Conservation (phyloP, 2,888 invertebrate species). For the Anorthoa munda region DNA sequence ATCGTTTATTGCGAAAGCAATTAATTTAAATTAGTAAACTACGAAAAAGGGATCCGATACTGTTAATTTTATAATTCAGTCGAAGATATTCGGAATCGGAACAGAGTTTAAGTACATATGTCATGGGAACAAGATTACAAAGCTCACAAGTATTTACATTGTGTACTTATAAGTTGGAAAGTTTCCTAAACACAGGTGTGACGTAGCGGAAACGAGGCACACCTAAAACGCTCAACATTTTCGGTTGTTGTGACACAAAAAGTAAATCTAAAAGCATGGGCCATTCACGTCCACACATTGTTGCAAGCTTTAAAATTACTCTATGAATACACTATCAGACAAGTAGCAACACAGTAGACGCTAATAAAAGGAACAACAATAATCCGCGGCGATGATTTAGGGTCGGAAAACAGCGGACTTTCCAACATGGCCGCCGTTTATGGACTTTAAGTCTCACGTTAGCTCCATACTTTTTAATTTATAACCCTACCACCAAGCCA, state of each 20-base stretch:
- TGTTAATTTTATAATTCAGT: background rate
- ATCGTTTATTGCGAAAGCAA: background rate
- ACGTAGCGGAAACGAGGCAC: conserved; percentile 58
- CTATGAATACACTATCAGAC: conserved; percentile 66
- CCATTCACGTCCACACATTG: conserved; percentile 31
- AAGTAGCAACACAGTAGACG: conserved; percentile 71
- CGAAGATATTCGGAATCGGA: conserved; percentile 11
- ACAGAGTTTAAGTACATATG: conserved; percentile 1
- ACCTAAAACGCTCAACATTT: conserved; percentile 53
- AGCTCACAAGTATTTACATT: conserved; percentile 37
- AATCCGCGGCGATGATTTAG: conserved; percentile 76
- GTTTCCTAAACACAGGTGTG: conserved; percentile 51
- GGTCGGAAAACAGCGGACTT: conserved; percentile 74
- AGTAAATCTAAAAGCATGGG: conserved; percentile 35
- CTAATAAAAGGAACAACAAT: conserved; percentile 76
- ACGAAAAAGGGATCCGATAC: background rate
- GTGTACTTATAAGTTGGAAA: conserved; percentile 56
- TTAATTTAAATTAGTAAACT: background rate
- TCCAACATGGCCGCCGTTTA: conserved; percentile 73
- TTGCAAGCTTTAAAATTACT: conserved; percentile 61
- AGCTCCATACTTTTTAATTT: conserved; percentile 50
- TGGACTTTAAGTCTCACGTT: conserved; percentile 56
- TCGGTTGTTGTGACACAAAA: conserved; percentile 55
- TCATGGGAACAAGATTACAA: conserved; percentile 49
- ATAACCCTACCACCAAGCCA: conserved; percentile 52